Evolutionary conservation across 2,797 vertebrate genomes (phyloP).

Genomic region (Poeciliopsis turneri): DNA sequence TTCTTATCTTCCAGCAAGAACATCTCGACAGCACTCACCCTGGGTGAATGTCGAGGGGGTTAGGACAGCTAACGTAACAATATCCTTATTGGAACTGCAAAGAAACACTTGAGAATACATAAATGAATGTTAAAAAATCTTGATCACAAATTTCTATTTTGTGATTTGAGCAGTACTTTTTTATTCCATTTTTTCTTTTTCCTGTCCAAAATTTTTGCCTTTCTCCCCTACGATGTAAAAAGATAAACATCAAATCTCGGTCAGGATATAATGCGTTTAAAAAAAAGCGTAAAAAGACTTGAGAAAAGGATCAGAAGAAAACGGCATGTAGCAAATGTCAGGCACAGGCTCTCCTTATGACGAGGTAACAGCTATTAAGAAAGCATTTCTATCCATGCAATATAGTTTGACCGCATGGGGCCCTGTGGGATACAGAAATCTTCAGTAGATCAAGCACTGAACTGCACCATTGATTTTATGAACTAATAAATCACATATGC

Average conservation of each 20-base stretch:
- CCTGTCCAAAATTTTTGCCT: neutral
- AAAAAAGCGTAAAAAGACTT: neutral
- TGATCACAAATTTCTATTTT: slow-evolving; percentile 6
- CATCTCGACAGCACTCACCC: slow-evolving; percentile 35
- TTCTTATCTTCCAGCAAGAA: slow-evolving; percentile 36
- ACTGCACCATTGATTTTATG: slow-evolving; percentile 42
- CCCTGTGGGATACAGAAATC: slow-evolving; percentile 17
- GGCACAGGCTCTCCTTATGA: slow-evolving; percentile 1
- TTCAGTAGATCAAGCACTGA: slow-evolving; percentile 25
- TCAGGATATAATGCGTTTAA: neutral
- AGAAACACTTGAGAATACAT: slow-evolving; percentile 7
- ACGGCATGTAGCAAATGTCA: neutral
- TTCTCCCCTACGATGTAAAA: neutral
- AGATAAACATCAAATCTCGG: neutral
- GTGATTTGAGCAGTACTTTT: neutral
- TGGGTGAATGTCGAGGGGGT: slow-evolving; percentile 10
- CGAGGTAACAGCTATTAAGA: neutral
- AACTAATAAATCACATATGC: slow-evolving; percentile 32
- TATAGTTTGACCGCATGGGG: slow-evolving; percentile 7
- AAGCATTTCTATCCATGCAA: neutral
- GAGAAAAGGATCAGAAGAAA: neutral
- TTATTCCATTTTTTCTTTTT: neutral
- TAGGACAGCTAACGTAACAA: slow-evolving; percentile 23
- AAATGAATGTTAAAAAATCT: slow-evolving; percentile 12
- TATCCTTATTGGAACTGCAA: slow-evolving; percentile 6